Conservation (phyloP, 2,797 vertebrate species). For the Sternotherus odoratus region DNA sequence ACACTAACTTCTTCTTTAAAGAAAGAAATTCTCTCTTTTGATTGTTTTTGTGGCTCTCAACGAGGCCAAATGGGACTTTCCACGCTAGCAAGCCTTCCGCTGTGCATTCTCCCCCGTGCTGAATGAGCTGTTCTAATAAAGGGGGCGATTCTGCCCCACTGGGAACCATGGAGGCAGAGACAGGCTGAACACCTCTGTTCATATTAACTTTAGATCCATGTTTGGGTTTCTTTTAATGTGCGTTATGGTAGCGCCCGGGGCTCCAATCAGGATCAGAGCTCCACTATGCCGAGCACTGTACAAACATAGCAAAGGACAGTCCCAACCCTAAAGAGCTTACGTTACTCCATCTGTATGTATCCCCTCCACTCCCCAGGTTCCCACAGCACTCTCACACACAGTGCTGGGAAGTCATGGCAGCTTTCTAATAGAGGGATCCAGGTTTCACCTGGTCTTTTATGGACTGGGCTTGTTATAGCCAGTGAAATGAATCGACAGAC, state of each 20-base stretch:
- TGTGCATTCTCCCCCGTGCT: not conserved
- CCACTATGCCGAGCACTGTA: not conserved
- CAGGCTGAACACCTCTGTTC: not conserved
- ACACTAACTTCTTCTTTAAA: not conserved
- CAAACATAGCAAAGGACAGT: not conserved
- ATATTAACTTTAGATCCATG: not conserved
- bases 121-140: slow-evolving; percentile 6
- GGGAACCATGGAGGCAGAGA: not conserved
- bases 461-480: slow-evolving; percentile 56
- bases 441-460: slow-evolving; percentile 55
- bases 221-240: not conserved
- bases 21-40: not conserved
- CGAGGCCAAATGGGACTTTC: not conserved
- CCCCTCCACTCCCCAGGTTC: not conserved
- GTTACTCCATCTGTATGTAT: not conserved
- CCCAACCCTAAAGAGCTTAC: not conserved
- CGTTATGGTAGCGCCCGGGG: not conserved
- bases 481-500: slow-evolving; percentile 59
- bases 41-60: not conserved
- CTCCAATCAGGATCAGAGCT: not conserved
- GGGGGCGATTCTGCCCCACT: not conserved
- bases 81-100: not conserved
- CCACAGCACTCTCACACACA: not conserved
- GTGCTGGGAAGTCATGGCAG: slow-evolving; percentile 47
- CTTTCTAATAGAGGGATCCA: slow-evolving; percentile 53